Base-by-base conservation (phyloP, 2,797 vertebrate genomes). In the Cryptoprocta ferox region DNA sequence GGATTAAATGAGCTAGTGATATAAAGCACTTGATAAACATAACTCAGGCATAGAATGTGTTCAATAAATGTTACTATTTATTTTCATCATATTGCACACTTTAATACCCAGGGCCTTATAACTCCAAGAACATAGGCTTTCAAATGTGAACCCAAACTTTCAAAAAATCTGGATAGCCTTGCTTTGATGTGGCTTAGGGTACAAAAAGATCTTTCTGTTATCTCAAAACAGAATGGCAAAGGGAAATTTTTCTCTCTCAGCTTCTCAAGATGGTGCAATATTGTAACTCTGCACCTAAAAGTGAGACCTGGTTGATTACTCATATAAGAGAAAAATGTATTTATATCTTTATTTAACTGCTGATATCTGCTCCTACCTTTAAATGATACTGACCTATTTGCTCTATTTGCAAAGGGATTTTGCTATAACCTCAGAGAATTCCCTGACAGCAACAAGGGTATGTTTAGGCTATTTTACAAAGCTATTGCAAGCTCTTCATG, bases 391-490 rank as follows among this genome's bases (percentile, higher is more conserved):
- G 80, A 85, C 75, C 59, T 86, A 89, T 95, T 89, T 95, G 35
- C 24, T 96, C 37, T 59, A 35, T 93, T 96, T 91, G 56, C 70
- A 89, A 93, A 91, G 65, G 32, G 95, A 83, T 88, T 94, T 75
- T 97, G 24, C 87, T 75, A 84, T 53, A 95, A 76, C n/a, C 35
- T 81, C 75, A 91, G 71, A 92, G 68, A 92, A 89, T 91, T 79
- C 86, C 91, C 85, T 78, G 21, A 93, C 48, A 93, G 39, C 79
- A 95, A 21, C 42, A 79, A 63, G 87, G 87, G 63, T 71, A 65
- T 21, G 65, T 56, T 91, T 68, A 94, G 30, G 37, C 35, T 92
- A 87, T 91, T 97, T 95, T 94, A 78, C 76, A 94, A 79, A 91
- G 59, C 75, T 37, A 35, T 68, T 73, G 84, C 71, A 76, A 89